These are phyloP conservation scores for Patiria miniata DNA, from an alignment of 35 echinoderm and acorn worm species.

Conservation along the genomic window DNA sequence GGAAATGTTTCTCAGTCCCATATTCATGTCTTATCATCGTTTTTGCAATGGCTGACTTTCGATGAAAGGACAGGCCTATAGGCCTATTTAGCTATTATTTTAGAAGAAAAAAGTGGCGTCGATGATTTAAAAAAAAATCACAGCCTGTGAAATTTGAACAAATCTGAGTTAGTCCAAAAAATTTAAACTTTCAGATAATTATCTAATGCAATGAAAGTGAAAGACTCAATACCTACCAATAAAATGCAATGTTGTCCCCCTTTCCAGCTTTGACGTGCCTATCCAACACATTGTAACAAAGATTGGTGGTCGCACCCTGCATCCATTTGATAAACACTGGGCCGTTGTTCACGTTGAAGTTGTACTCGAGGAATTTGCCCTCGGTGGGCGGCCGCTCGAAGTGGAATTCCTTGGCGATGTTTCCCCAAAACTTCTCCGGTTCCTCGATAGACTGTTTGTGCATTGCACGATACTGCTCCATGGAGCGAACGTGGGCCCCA, in stretches of 20 bases:
- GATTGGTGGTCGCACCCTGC: constrained; percentile 87
- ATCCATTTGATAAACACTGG: constrained; percentile 89
- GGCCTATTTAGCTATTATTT: too few species aligned
- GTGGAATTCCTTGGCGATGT: constrained; percentile 83
- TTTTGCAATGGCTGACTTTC: too few species aligned
- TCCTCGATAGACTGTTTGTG: constrained; percentile 84
- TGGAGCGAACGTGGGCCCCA: constrained; percentile 74
- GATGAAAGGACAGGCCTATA: too few species aligned
- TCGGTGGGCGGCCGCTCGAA: constrained; percentile 66
- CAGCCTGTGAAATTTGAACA: too few species aligned
- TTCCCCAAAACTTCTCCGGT: constrained; percentile 80
- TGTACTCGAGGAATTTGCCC: constrained; percentile 81
- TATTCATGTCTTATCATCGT: too few species aligned
- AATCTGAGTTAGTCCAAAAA: too few species aligned
- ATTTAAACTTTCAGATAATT: too few species aligned
- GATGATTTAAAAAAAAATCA: too few species aligned
- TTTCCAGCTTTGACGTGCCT: constrained; percentile 86
- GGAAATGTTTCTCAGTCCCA: too few species aligned
- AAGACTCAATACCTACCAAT: constrained; percentile 96
- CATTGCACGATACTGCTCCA: constrained; percentile 78
- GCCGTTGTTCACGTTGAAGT: constrained; percentile 81
- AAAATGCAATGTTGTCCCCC: constrained; percentile 88
- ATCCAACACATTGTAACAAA: constrained; percentile 98
- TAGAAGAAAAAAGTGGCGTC: too few species aligned
- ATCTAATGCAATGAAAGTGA: too few species aligned